phyloP scores from a whole-genome alignment of 92 coral and sea anemone species.

The Umimayanthus kanabou region DNA sequence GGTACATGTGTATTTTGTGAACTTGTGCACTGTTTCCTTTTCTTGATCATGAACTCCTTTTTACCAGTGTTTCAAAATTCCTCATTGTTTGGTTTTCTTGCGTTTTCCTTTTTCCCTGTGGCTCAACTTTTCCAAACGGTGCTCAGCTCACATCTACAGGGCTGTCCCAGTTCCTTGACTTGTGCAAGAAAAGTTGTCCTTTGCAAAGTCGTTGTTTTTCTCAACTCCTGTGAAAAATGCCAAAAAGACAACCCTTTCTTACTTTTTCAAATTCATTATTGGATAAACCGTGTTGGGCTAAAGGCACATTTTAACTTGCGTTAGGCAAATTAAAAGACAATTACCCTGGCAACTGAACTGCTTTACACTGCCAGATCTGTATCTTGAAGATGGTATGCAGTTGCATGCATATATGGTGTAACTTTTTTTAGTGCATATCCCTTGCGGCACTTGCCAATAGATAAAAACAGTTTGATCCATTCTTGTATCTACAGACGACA shows the following conservation, averaged over 20 bases:
- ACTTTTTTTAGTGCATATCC: conserved; percentile 52
- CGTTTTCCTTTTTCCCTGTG: conserved; percentile 42
- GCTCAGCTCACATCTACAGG: conserved; percentile 63
- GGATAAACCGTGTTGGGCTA: conserved; percentile 12
- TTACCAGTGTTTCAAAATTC: conserved; percentile 48
- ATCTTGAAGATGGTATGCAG: conserved; percentile 54
- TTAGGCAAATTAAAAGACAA: background rate
- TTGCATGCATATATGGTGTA: conserved; percentile 61
- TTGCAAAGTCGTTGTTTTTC: conserved; percentile 59
- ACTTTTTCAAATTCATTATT: conserved; percentile 6
- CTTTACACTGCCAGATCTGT: conserved; percentile 50
- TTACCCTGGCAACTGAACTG: conserved; percentile 66
- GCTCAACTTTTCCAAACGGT: conserved; percentile 38
- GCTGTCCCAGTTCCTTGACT: conserved; percentile 65
- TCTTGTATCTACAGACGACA: conserved; percentile 25
- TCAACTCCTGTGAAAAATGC: conserved; percentile 46
- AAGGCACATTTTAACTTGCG: conserved; percentile 3
- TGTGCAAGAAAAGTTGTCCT: conserved; percentile 46
- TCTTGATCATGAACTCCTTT: conserved; percentile 25
- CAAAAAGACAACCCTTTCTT: background rate
- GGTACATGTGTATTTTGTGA: background rate
- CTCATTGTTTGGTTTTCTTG: conserved; percentile 42
- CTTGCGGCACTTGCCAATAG: conserved; percentile 33
- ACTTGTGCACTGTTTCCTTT: background rate
- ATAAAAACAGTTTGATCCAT: conserved; percentile 60